phyloP scores from a whole-genome alignment of 2,888 invertebrate genomes.

The Norana najaformis region DNA sequence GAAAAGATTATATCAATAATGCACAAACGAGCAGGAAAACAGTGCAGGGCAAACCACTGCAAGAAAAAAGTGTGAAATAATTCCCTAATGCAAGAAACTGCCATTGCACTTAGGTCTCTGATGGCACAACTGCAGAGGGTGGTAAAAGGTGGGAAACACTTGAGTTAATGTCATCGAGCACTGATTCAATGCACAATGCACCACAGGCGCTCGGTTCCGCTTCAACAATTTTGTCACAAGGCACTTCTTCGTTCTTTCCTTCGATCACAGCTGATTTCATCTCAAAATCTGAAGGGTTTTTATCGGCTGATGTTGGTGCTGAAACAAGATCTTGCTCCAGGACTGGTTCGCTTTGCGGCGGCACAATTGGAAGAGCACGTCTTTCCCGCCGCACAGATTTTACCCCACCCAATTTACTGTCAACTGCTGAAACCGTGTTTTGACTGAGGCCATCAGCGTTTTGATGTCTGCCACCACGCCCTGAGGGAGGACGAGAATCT shows the following conservation, averaged over 20 bases:
- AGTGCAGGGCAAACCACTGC: not conserved
- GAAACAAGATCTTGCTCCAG: not conserved
- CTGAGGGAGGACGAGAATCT: not conserved
- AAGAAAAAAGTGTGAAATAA: not conserved
- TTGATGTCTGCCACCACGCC: not conserved
- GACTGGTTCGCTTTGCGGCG: not conserved
- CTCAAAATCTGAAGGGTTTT: not conserved
- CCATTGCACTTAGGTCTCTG: not conserved
- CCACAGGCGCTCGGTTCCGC: too few species aligned
- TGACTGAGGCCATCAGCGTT: not conserved
- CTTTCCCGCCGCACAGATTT: not conserved
- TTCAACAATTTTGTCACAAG: not conserved
- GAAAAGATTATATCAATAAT: not conserved
- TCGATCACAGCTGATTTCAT: not conserved
- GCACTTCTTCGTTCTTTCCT: constrained; percentile 13
- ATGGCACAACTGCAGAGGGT: not conserved
- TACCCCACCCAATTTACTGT: not conserved
- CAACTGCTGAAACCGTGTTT: not conserved
- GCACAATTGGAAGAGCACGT: not conserved
- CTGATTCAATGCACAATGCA: not conserved
- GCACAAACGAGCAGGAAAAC: not conserved
- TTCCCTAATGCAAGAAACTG: not conserved
- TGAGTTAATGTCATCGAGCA: not conserved
- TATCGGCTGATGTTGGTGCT: not conserved
- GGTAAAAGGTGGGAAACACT: not conserved